A percentile compares a stretch with the other conserved stretches of the same genome.
Conservation (phyloP, 2,797 vertebrate species). For the Tadarida brasiliensis region DNA sequence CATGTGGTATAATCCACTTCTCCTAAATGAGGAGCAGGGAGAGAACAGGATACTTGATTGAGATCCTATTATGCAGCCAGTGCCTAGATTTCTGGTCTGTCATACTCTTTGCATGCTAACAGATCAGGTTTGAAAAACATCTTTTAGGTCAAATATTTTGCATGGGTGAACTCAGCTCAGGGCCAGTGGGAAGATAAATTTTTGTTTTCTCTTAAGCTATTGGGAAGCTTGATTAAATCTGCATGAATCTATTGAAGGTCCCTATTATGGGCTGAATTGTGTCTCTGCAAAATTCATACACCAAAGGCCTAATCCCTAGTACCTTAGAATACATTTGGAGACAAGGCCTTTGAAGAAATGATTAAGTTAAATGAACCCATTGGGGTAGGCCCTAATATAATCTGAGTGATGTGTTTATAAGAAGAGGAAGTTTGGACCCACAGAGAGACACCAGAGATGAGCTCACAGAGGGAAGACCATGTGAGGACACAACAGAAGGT, state of each 20-base stretch:
- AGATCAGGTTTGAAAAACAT: neutral
- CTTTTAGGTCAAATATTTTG: neutral
- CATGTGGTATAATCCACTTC: no score
- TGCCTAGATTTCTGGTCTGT: neutral
- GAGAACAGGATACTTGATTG: neutral
- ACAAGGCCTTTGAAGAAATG: neutral
- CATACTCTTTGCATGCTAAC: neutral
- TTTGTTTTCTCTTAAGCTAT: slow-evolving; percentile 3
- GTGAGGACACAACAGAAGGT: neutral
- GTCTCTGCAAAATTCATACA: neutral
- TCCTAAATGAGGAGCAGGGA: neutral
- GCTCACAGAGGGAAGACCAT: neutral
- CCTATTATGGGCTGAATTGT: neutral
- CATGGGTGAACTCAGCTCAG: neutral
- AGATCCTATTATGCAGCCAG: neutral
- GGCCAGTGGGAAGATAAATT: neutral
- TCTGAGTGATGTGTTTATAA: neutral
- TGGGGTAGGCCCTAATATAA: neutral
- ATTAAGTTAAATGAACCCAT: neutral
- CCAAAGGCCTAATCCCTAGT: neutral
- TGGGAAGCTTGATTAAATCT: neutral
- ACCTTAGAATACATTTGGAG: neutral
- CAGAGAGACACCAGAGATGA: no score
- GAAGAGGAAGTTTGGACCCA: neutral
- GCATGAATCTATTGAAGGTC: neutral